Evolutionary conservation across 1,140 invertebrate genomes (phyloP).

Genomic region (Calephelis virginiensis): DNA sequence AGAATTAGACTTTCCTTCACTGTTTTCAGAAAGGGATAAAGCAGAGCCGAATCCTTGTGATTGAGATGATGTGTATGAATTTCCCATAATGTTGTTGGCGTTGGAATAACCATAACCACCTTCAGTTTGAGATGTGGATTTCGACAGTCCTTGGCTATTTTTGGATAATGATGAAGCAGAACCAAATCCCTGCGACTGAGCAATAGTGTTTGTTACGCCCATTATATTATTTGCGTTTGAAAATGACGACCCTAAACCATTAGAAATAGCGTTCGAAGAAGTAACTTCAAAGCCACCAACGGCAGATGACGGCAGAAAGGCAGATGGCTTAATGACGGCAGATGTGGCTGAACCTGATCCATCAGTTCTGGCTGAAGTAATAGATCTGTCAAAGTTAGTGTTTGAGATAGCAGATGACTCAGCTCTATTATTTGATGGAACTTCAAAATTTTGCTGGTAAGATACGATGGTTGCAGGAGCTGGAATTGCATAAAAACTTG

Average conservation of each 20-base stretch:
- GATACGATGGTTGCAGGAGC: slow-evolving; percentile 54
- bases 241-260: slow-evolving; percentile 46
- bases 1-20: too few species aligned
- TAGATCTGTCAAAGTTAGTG: slow-evolving; percentile 43
- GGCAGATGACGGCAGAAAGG: too few species aligned
- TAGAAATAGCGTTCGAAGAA: slow-evolving; percentile 52
- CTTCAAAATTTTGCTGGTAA: slow-evolving; percentile 59
- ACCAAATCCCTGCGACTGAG: slow-evolving; percentile 33
- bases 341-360: slow-evolving; percentile 52
- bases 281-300: slow-evolving; percentile 45
- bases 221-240: slow-evolving; percentile 51
- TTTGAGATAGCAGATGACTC: slow-evolving; percentile 46
- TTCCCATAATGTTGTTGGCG: neutral
- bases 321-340: slow-evolving; percentile 46
- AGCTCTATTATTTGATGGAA: slow-evolving; percentile 43
- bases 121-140: slow-evolving; percentile 29
- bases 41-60: too few species aligned
- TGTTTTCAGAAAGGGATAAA: too few species aligned
- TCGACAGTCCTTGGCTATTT: slow-evolving; percentile 8
- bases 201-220: slow-evolving; percentile 40
- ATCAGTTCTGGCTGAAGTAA: slow-evolving; percentile 46
- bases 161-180: neutral
- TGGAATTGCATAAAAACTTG: slow-evolving; percentile 49
- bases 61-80: too few species aligned
- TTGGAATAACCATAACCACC: neutral